Conservation (phyloP, 1,140 invertebrate genomes). For the Hesperophylax magnus region DNA sequence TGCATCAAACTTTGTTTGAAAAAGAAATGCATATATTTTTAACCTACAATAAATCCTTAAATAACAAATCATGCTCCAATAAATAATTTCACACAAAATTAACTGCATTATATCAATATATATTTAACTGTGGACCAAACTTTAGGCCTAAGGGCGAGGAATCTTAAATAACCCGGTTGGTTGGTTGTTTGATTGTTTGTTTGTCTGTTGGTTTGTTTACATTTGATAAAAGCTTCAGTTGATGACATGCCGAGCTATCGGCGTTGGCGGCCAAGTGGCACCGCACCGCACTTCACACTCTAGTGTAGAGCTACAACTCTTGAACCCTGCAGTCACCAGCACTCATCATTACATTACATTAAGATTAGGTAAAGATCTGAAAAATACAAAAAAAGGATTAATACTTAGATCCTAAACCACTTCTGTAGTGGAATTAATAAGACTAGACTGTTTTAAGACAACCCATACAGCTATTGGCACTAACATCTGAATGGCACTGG, state of each 20-base stretch:
- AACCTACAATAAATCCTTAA: conserved; percentile 55
- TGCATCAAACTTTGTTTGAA: conserved; percentile 57
- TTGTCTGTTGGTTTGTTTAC: conserved; percentile 14
- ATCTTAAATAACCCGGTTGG: conserved; percentile 52
- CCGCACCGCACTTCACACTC: conserved; percentile 48
- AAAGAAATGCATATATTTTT: conserved; percentile 54
- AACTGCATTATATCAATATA: conserved; percentile 51
- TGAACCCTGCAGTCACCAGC: conserved; percentile 59
- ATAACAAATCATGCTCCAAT: conserved; percentile 54
- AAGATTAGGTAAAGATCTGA: conserved; percentile 59
- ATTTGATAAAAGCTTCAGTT: conserved; percentile 58
- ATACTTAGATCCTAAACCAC: conserved; percentile 58
- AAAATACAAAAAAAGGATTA: conserved; percentile 59
- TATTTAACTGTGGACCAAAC: conserved; percentile 53
- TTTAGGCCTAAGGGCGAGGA: conserved; percentile 58
- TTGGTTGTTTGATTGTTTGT: too few species aligned
- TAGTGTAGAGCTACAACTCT: conserved; percentile 56
- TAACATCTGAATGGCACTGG: conserved; percentile 55
- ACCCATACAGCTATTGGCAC: conserved; percentile 59
- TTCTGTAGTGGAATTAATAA: conserved; percentile 58
- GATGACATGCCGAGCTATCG: conserved; percentile 55
- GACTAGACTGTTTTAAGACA: conserved; percentile 59
- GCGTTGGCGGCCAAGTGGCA: too few species aligned
- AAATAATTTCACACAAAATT: conserved; percentile 56
- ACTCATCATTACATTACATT: conserved; percentile 56